phyloP scores from a whole-genome alignment of 2,113 vertebrate species.

The Neodon shergylaensis region DNA sequence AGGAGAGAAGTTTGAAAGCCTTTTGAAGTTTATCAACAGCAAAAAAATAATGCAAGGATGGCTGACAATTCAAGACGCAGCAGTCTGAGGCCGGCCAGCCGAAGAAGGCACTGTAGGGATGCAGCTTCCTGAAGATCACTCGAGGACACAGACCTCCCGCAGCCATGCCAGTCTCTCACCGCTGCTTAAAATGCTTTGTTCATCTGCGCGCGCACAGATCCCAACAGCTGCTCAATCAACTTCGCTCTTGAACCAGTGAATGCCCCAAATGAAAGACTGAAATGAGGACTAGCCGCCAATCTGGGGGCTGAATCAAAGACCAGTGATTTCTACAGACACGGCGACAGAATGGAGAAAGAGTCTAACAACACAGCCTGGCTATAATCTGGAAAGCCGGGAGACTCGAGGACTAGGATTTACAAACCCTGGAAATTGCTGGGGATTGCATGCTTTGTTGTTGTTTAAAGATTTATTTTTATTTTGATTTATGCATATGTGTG shows the following conservation, averaged over 20 bases:
- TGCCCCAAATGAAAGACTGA: neutral
- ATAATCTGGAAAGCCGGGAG: neutral
- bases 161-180: neutral
- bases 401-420: neutral
- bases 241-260: neutral
- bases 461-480: neutral
- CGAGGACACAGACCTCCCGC: neutral
- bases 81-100: neutral
- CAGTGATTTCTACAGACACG: neutral
- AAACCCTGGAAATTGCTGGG: neutral
- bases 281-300: neutral
- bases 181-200: neutral
- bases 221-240: neutral
- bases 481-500: neutral
- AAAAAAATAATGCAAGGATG: neutral
- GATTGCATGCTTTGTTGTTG: neutral
- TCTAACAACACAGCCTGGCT: neutral
- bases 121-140: neutral
- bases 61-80: neutral
- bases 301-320: conserved; percentile 36
- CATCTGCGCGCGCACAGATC: neutral
- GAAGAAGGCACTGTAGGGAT: neutral
- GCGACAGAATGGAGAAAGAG: neutral
- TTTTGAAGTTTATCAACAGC: neutral
- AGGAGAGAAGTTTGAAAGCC: too few species aligned